Base-by-base conservation (phyloP, 1,140 invertebrate genomes). In the Sitodiplosis mosellana region DNA sequence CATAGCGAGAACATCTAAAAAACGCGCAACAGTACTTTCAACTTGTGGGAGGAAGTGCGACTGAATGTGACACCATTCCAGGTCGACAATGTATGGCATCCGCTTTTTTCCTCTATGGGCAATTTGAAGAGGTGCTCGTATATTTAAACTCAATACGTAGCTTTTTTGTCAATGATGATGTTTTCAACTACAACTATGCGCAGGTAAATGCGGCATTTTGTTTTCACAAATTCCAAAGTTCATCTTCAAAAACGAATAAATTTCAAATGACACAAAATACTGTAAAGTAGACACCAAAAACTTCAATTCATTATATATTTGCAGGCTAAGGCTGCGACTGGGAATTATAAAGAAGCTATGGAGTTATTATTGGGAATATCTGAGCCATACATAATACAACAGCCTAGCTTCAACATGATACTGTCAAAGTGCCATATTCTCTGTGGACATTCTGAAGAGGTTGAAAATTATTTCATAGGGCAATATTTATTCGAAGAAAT, bases 31-130 rank as follows among this genome's bases (percentile, higher is more conserved):
- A 97, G 63, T 97, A 89, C 64, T 94, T 96, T 56, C 91, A 96
- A 64, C 64, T 94, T 43, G 92, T 99, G 20, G 95, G 94, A 41
- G 89, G 88, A 53, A 95, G 88, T 27, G 84, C 85, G 2, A 91
- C 87, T 43, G 94, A 98, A 71, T 93, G 91, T 64, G 92, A 94
- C 69, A 91, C 85, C 12, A 89, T 88, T 58, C 85, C 82, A 2
- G 93, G 93, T 1, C 71, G 94, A 27, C 93, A 97, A 65, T 94
- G 91, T 59, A 97, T 97, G 92, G 90, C 93, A 1, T 93, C 91
- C 0, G 90, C 85, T 37, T 93, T 91, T 67, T 98, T 97, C 64
- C 71, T 98, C 2, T 78, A 88, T 27, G 80, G 81, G 46, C 89
- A 96, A 68, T 98, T 93, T 67, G 90, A 95, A 55, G 92, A 97